These are phyloP conservation scores for Patagioenas fasciata DNA, from an alignment of 2,113 vertebrate species.

Conservation along the genomic window DNA sequence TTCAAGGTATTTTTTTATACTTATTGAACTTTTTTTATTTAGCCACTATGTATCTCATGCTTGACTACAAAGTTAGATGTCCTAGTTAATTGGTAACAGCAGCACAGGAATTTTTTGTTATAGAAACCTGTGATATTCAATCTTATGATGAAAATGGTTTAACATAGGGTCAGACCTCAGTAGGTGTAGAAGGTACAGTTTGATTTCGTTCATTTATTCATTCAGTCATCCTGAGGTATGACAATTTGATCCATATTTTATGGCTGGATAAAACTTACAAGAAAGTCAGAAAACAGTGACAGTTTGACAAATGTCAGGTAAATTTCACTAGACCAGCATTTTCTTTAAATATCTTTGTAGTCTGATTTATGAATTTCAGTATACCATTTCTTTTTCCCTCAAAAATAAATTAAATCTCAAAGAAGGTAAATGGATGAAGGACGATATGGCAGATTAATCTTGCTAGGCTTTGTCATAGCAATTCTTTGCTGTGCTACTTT, in stretches of 20 bases:
- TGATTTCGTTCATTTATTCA: background rate
- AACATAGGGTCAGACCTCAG: background rate
- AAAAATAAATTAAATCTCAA: background rate
- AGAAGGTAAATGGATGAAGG: background rate
- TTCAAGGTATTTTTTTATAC: slow-evolving; percentile 80
- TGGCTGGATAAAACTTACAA: background rate
- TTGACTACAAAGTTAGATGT: background rate
- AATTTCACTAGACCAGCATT: background rate
- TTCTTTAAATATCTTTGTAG: background rate
- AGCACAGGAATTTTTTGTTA: background rate
- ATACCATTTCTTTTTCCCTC: background rate
- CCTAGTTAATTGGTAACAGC: background rate
- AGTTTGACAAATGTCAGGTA: background rate
- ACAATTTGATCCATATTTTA: background rate
- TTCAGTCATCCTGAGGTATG: background rate
- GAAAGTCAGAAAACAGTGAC: background rate
- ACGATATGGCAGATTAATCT: background rate
- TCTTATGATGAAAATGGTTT: background rate
- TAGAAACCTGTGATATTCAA: background rate
- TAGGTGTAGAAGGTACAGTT: background rate
- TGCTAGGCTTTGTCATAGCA: background rate
- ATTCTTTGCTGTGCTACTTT: background rate
- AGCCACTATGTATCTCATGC: background rate
- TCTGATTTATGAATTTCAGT: background rate
- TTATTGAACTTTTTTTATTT: background rate